phyloP scores from a whole-genome alignment of 2,888 invertebrate genomes.

The Cephus sareptanus region DNA sequence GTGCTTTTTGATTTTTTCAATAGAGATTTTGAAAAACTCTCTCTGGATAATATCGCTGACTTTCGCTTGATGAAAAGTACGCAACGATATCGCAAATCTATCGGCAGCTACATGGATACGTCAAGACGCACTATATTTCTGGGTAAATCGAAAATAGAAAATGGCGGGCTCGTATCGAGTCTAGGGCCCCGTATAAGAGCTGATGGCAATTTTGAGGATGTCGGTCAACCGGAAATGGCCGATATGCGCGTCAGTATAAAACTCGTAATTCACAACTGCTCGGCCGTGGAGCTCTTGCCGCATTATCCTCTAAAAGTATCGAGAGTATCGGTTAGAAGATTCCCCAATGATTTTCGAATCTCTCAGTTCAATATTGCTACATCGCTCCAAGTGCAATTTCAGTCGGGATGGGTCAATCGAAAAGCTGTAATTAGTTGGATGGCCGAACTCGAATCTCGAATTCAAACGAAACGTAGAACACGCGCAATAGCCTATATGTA shows the following conservation, averaged over 20 bases:
- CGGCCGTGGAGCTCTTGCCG: constrained; percentile 7
- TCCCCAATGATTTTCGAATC: constrained; percentile 9
- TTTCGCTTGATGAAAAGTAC: neutral
- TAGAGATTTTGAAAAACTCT: neutral
- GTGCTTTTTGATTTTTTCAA: neutral
- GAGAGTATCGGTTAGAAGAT: constrained; percentile 15
- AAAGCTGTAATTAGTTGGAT: constrained; percentile 7
- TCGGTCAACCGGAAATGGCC: constrained; percentile 25
- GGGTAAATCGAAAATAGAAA: neutral
- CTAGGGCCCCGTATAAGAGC: neutral
- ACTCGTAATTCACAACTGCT: constrained; percentile 30
- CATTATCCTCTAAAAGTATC: constrained; percentile 5
- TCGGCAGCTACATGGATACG: neutral
- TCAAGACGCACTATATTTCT: neutral
- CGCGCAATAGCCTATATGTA: neutral
- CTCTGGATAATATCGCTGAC: neutral
- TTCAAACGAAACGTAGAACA: neutral
- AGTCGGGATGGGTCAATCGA: constrained; percentile 24
- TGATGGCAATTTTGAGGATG: constrained; percentile 16
- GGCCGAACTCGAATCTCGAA: neutral
- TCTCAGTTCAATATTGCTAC: constrained; percentile 8
- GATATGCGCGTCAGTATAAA: constrained; percentile 28
- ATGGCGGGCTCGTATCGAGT: neutral
- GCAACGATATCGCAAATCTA: neutral
- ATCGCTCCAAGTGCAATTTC: constrained; percentile 13